Evolutionary conservation across 2,797 vertebrate species (phyloP).

Genomic region (Arrhamphus sclerolepis): DNA sequence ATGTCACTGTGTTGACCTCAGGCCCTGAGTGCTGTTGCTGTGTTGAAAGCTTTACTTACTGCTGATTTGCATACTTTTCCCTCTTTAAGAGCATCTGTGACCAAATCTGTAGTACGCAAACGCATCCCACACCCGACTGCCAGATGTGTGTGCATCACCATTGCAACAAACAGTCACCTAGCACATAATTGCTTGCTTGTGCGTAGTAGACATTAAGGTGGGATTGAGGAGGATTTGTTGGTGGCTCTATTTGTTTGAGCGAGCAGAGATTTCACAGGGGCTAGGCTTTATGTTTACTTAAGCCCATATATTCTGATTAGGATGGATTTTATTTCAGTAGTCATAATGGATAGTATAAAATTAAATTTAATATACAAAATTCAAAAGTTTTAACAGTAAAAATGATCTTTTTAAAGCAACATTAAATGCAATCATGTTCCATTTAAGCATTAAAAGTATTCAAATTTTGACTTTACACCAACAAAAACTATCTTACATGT

Average conservation of each 20-base stretch:
- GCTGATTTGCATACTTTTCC: constrained; percentile 48
- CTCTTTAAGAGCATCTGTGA: constrained; percentile 15
- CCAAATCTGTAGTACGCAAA: constrained; percentile 43
- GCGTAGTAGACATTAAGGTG: constrained; percentile 35
- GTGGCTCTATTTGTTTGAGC: constrained; percentile 43
- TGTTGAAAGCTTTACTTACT: constrained; percentile 54
- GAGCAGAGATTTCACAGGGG: constrained; percentile 44
- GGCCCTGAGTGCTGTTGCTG: constrained; percentile 55
- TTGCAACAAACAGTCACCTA: constrained; percentile 36
- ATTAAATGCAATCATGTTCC: too few relatives aligned
- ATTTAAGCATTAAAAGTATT: too few relatives aligned
- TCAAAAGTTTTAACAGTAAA: not conserved
- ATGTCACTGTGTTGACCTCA: constrained; percentile 69
- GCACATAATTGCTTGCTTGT: constrained; percentile 32
- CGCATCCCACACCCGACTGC: constrained; percentile 3
- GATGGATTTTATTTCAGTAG: constrained; percentile 34
- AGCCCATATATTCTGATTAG: constrained; percentile 60
- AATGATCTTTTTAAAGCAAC: too few relatives aligned
- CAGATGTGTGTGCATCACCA: constrained; percentile 16
- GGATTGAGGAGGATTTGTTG: constrained; percentile 64
- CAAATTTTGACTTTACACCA: too few relatives aligned
- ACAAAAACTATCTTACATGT: too few relatives aligned
- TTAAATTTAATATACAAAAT: constrained; percentile 17
- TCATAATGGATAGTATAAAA: constrained; percentile 21
- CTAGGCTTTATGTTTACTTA: too few relatives aligned